Evolutionary conservation across 2,797 vertebrate genomes (phyloP).

Genomic region (Hyperoplus lanceolatus): DNA sequence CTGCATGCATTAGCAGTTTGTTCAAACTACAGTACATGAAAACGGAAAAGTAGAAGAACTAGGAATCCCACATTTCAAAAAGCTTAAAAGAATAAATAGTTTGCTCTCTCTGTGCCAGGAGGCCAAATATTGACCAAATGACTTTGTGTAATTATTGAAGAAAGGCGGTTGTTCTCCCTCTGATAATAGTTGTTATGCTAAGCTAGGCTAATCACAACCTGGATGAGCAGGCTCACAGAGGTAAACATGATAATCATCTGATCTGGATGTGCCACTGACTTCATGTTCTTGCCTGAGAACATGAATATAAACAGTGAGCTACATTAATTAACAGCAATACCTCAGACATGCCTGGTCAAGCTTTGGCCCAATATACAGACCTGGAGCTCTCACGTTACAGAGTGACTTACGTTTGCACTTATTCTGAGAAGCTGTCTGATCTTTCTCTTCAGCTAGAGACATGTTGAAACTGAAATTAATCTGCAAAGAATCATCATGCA

Average conservation of each 20-base stretch:
- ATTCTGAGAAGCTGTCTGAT: not conserved
- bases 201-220: not conserved
- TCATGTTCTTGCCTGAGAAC: constrained; percentile 6
- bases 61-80: not conserved
- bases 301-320: not conserved
- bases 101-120: not conserved
- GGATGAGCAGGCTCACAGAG: too few species aligned
- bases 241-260: not conserved
- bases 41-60: not conserved
- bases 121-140: not conserved
- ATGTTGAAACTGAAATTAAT: constrained; percentile 28
- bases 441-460: constrained; percentile 8
- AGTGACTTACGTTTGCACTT: not conserved
- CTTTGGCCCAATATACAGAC: not conserved
- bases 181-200: not conserved
- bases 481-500: not conserved
- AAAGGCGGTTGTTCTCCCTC: not conserved
- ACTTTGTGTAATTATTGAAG: not conserved
- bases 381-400: not conserved
- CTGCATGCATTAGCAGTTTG: not conserved
- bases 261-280: not conserved
- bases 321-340: constrained; percentile 28
- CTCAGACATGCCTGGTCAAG: constrained; percentile 31
- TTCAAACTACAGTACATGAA: not conserved
- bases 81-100: not conserved